Conservation (phyloP, 2,888 invertebrate species). For the Kuschelorhynchus macadamiae region DNA sequence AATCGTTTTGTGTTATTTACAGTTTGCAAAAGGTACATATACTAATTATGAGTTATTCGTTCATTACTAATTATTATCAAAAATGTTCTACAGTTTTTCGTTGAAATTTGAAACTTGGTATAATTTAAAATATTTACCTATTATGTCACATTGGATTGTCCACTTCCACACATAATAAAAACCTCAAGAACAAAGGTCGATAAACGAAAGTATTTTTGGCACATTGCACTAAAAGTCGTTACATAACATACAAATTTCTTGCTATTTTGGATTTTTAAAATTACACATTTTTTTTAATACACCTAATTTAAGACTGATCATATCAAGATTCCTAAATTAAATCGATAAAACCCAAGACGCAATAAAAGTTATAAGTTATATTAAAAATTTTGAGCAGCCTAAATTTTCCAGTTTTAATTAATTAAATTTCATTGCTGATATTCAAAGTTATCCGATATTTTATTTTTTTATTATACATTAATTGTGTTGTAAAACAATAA, state of each 20-base stretch:
- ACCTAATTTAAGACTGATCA: too few species aligned
- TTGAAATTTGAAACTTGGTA: slow-evolving; percentile 65
- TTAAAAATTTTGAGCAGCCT: too few species aligned
- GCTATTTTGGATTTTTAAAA: too few species aligned
- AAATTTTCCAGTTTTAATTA: too few species aligned
- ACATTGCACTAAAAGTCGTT: slow-evolving; percentile 38
- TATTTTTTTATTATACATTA: too few species aligned
- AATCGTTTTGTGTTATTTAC: slow-evolving; percentile 56
- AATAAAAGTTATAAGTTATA: too few species aligned
- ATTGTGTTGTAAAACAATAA: too few species aligned
- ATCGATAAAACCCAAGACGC: too few species aligned
- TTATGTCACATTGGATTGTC: slow-evolving; percentile 55
- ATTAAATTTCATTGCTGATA: too few species aligned
- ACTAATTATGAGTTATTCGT: slow-evolving; percentile 17
- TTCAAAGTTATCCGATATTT: too few species aligned
- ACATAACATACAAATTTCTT: slow-evolving; percentile 14
- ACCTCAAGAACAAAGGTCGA: slow-evolving; percentile 42
- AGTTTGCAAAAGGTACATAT: slow-evolving; percentile 31
- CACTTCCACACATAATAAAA: slow-evolving; percentile 39
- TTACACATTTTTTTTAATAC: too few species aligned
- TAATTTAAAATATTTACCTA: slow-evolving; percentile 28
- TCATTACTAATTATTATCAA: slow-evolving; percentile 19
- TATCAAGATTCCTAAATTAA: too few species aligned
- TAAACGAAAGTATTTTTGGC: slow-evolving; percentile 57
- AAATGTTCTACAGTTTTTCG: slow-evolving; percentile 59